Conservation (phyloP, 92 coral and sea anemone species). For the Blastomussa wellsi region DNA sequence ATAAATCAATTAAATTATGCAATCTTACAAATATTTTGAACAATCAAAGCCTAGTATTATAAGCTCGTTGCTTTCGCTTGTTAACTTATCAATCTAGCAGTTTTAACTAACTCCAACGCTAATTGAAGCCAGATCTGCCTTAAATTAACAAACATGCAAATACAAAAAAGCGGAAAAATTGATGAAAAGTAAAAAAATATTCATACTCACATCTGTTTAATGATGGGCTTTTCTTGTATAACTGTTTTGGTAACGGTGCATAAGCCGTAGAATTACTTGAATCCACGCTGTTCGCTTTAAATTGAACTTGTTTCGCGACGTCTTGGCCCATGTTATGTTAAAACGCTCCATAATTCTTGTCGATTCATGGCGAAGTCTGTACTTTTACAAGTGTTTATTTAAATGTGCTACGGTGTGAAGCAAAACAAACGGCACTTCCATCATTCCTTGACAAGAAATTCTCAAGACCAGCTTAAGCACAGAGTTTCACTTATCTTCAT, state of each 20-base stretch:
- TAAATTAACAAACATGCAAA: too few species aligned
- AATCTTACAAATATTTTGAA: too few species aligned
- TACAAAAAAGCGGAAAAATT: background rate
- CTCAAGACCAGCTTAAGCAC: background rate
- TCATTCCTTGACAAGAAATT: background rate
- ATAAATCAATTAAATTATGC: too few species aligned
- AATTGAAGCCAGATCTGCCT: too few species aligned
- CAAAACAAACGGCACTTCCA: background rate
- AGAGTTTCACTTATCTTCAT: background rate
- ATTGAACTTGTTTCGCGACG: constrained; percentile 47
- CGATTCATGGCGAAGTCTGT: constrained; percentile 9
- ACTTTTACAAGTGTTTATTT: too few species aligned
- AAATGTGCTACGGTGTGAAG: too few species aligned
- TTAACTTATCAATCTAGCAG: too few species aligned
- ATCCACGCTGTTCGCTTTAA: background rate
- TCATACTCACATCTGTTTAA: constrained; percentile 32
- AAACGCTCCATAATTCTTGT: constrained; percentile 4
- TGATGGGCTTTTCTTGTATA: constrained; percentile 26
- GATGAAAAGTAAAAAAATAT: background rate
- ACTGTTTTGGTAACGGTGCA: constrained; percentile 24
- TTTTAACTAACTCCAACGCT: too few species aligned
- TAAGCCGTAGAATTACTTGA: background rate
- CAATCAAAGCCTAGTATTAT: too few species aligned
- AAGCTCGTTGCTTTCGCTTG: too few species aligned
- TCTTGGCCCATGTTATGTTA: constrained; percentile 67